Conservation (phyloP, 2,888 invertebrate species). For the Pachliopta kotzebuea region DNA sequence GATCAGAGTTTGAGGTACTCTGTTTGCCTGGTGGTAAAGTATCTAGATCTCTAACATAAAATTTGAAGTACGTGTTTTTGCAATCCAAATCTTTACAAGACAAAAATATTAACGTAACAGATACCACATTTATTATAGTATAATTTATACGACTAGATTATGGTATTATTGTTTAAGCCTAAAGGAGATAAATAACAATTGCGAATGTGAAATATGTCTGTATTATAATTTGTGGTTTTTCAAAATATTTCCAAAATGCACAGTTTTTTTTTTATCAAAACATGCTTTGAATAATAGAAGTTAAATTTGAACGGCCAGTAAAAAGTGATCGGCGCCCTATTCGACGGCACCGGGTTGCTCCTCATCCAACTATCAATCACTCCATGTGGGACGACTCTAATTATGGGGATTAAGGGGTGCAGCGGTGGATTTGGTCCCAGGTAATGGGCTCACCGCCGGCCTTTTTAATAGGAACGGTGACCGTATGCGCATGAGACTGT, state of each 20-base stretch:
- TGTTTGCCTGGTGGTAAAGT: no score
- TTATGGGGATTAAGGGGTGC: slow-evolving; percentile 71
- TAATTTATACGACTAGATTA: no score
- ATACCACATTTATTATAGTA: no score
- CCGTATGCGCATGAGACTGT: slow-evolving; percentile 42
- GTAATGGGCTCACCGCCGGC: slow-evolving; percentile 57
- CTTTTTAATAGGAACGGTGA: slow-evolving; percentile 52
- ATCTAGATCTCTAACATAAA: no score
- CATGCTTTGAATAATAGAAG: slow-evolving; percentile 12
- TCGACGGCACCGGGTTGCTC: slow-evolving; percentile 51
- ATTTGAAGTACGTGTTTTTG: no score
- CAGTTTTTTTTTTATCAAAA: slow-evolving; percentile 3
- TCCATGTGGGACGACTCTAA: slow-evolving; percentile 68
- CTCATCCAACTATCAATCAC: slow-evolving; percentile 69
- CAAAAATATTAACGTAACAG: no score
- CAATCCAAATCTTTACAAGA: no score
- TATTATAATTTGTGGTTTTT: background rate
- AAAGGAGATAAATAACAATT: no score
- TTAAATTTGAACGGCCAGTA: slow-evolving; percentile 36
- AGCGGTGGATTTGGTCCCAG: slow-evolving; percentile 51
- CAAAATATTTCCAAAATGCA: background rate
- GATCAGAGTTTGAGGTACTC: no score
- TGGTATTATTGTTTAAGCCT: no score
- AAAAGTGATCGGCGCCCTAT: slow-evolving; percentile 72
- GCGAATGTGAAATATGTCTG: no score